Evolutionary conservation across 2,797 vertebrate genomes (phyloP).

Genomic region (Etheostoma perlongum): DNA sequence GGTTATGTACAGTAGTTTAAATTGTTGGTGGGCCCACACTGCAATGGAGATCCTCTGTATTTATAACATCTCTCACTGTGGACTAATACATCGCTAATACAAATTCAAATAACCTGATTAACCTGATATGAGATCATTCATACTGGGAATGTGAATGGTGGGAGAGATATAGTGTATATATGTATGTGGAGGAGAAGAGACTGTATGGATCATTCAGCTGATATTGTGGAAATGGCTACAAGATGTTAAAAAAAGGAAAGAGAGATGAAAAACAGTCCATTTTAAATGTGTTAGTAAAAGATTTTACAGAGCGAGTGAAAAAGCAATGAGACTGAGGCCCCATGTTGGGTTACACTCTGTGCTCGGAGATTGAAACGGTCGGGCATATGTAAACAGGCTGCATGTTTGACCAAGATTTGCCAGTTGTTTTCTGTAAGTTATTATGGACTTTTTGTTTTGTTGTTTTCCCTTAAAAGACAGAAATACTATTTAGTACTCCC

Average conservation of each 20-base stretch:
- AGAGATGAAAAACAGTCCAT: conserved; percentile 43
- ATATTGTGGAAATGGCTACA: conserved; percentile 5
- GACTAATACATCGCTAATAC: conserved; percentile 9
- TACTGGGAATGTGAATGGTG: background rate
- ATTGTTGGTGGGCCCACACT: conserved; percentile 4
- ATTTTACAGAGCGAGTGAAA: conserved; percentile 59
- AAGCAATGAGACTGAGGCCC: conserved; percentile 70
- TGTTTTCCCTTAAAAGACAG: conserved; percentile 70
- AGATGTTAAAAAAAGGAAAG: conserved; percentile 23
- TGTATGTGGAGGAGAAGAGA: conserved; percentile 2
- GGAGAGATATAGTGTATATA: conserved; percentile 4
- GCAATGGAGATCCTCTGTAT: conserved; percentile 29
- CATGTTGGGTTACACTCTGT: conserved; percentile 76
- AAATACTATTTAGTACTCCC: conserved; percentile 67
- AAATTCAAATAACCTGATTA: conserved; percentile 42
- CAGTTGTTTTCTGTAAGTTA: conserved; percentile 74
- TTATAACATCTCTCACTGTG: conserved; percentile 32
- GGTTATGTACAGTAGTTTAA: conserved; percentile 27
- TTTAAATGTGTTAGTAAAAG: conserved; percentile 59
- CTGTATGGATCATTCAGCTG: background rate
- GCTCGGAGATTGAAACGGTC: conserved; percentile 80
- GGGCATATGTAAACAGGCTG: conserved; percentile 80
- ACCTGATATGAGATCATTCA: background rate
- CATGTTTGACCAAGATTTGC: conserved; percentile 80
- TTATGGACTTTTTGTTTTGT: conserved; percentile 72